Base-by-base conservation (phyloP, 2,113 vertebrate genomes). In the Lonchura striata region DNA sequence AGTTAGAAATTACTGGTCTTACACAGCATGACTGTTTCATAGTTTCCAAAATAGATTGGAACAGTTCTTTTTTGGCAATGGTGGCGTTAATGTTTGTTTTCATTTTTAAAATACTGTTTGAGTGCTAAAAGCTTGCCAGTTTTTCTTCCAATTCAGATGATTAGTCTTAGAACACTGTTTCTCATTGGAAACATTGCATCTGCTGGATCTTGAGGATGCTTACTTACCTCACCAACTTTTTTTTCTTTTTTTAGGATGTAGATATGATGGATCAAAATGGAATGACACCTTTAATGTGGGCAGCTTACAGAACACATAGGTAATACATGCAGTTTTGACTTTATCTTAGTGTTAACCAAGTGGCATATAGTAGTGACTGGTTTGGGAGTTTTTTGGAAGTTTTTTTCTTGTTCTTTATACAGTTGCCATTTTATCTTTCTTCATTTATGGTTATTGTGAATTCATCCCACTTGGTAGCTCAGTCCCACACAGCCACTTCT, bases 201-300 rank as follows among this genome's bases (percentile, higher is more conserved):
- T 44, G 41, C 27, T 96, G 78, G n/a, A 87, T 47, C 30, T 92
- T 71, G 21, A 77, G 6, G 44, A 4, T 53, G 37, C 59, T 95
- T 90, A 47, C 60, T 97, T 65, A 92, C 44, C 86, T 97, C 68
- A 91, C 46, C 82, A 71, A 30, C 60, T 7, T 86, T 30, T 86
- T 94, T 57, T 84, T 49, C 56, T 39, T 88, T 19, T 95, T 84
- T 95, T 95, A 99, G 99, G 99, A 99, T 97, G 99, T 99, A 91
- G 99, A 99, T 98, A 99, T 99, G 99, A 99, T 99, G 99, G 99
- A 99, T 98, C 99, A 99, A 97, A 99, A 99, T 87, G 99, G 99
- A 97, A 99, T 99, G 99, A 99, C 99, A 50, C 99, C 99, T 89
- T 98, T 99, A 96, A 99, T 99, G 99, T 99, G 99, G 99, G 99